phyloP scores from a whole-genome alignment of 92 coral and sea anemone species.

The Bergia sp. region DNA sequence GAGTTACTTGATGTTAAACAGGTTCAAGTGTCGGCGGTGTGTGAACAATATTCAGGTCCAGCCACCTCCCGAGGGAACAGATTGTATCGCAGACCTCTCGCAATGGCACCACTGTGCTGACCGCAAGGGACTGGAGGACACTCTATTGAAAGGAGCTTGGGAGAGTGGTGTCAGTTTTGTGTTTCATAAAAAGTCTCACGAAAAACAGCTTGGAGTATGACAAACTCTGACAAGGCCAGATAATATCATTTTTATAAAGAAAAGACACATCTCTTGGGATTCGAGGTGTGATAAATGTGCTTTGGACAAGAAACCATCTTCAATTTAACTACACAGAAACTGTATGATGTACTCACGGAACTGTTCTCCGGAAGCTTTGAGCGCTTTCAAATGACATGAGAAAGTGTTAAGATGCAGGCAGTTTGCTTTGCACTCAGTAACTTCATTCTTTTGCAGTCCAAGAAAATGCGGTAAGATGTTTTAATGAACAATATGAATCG shows the following conservation, averaged over 20 bases:
- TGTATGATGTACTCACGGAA: too few species aligned
- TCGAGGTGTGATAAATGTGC: too few species aligned
- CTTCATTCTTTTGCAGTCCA: too few species aligned
- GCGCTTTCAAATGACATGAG: too few species aligned
- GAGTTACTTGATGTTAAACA: conserved; percentile 3
- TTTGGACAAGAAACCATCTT: too few species aligned
- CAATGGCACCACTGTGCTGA: conserved; percentile 95
- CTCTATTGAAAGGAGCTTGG: conserved; percentile 88
- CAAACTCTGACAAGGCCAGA: background rate
- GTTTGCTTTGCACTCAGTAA: too few species aligned
- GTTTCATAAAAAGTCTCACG: conserved; percentile 94
- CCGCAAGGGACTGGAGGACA: conserved; percentile 87
- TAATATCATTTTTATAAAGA: background rate
- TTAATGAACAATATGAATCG: background rate
- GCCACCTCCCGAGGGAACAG: conserved; percentile 80
- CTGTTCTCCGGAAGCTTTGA: background rate
- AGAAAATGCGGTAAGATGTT: too few species aligned
- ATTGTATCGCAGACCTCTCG: conserved; percentile 84
- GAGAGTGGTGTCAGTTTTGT: conserved; percentile 92
- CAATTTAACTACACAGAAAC: too few species aligned
- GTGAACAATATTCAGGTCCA: conserved; percentile 94
- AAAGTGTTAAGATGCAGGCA: too few species aligned
- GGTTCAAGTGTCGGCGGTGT: conserved; percentile 93
- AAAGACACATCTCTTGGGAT: background rate
- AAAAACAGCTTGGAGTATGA: conserved; percentile 84